Base-by-base conservation (phyloP, 2,113 vertebrate genomes). In the Salminus brasiliensis region DNA sequence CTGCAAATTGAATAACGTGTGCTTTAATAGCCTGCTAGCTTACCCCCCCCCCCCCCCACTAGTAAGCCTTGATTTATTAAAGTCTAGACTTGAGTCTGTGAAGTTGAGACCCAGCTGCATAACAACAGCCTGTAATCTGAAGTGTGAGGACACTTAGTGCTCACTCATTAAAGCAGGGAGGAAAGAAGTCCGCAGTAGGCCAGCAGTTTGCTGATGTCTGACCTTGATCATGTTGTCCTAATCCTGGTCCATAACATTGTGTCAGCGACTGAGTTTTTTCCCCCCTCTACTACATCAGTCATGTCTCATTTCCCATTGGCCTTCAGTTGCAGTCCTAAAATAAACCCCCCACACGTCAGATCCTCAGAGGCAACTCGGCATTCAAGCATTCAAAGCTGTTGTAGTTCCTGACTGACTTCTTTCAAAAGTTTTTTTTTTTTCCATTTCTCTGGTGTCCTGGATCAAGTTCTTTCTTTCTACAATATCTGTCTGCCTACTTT, bases 151-250 rank as follows among this genome's bases (percentile, higher is more conserved):
- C 34, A 65, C 30, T 16, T 36, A 27, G 23, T 15, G 30, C 62
- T 52, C 27, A 32, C 55, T 62, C 27, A 29, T 62, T 72, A 72
- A 74, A 83, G 75, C 73, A 70, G 29, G 47, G 60, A 66, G 63
- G 10, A 74, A 81, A 81, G 82, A 81, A 81, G 82, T 81, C 78
- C 66, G 82, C 78, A 84, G 72, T 76, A 72, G 57, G 32, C 77
- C 49, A 77, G 66, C 73, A 63, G 74, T 74, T 72, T 84, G 79
- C 75, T 70, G 77, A 79, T 79, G 79, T 43, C 78, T 85, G 84
- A 85, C 84, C 84, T 85, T 85, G 81, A 81, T 85, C 80, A 60
- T 59, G 75, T 78, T 83, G 84, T 85, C 74, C 81, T 76, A 55
- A 76, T 74, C 72, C 80, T 82, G 59, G 69, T 76, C 63, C 74